Evolutionary conservation across 2,797 vertebrate genomes (phyloP).

Genomic region (Centropyge bicolor): DNA sequence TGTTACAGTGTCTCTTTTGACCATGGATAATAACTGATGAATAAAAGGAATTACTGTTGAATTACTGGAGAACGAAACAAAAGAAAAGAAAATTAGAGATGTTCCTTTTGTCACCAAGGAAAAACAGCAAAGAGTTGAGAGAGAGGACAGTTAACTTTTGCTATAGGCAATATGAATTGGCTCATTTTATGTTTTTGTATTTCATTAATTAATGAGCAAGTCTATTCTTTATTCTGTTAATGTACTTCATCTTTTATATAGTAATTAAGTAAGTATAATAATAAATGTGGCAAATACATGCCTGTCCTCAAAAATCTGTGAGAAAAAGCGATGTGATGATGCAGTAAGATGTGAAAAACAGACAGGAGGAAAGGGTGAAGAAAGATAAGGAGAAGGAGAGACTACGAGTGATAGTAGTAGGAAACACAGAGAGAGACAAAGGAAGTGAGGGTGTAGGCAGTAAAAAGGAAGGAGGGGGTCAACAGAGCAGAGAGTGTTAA

Average conservation of each 20-base stretch:
- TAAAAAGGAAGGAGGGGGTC: constrained; percentile 25
- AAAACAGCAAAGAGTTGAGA: constrained; percentile 11
- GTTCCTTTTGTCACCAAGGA: constrained; percentile 4
- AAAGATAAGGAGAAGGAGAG: constrained; percentile 27
- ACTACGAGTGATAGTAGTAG: constrained; percentile 19
- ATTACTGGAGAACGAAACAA: neutral
- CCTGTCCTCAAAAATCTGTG: neutral
- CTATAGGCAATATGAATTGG: constrained; percentile 10
- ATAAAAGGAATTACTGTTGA: neutral
- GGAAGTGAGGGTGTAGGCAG: constrained; percentile 60
- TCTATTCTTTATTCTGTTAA: constrained; percentile 8
- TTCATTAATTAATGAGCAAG: constrained; percentile 24
- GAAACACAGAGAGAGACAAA: constrained; percentile 55
- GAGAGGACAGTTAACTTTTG: constrained; percentile 15
- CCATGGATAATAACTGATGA: neutral
- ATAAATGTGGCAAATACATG: neutral
- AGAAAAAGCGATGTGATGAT: neutral
- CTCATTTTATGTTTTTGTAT: constrained; percentile 27
- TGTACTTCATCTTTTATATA: neutral
- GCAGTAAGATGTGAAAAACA: neutral
- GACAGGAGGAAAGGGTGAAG: constrained; percentile 16
- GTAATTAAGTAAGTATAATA: neutral
- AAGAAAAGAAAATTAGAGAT: neutral
- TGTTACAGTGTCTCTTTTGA: neutral
- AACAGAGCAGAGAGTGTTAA: constrained; percentile 67